These are phyloP conservation scores for Julus scandinavius DNA, from an alignment of 2,888 invertebrate species.

Conservation along the genomic window DNA sequence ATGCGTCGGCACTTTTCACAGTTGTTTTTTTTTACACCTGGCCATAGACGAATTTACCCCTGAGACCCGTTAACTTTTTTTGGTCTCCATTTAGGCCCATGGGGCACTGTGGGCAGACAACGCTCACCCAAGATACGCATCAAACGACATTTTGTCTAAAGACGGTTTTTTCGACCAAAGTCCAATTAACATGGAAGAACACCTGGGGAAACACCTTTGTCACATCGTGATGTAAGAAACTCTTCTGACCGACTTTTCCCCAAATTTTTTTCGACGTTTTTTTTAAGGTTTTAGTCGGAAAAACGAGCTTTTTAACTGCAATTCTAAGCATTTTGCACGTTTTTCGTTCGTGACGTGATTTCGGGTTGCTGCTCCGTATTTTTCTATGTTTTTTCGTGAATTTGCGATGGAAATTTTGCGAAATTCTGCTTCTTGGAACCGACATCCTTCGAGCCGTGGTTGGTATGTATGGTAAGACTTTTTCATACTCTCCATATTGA, in stretches of 20 bases:
- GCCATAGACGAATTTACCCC: not conserved
- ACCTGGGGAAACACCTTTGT: slow-evolving; percentile 42
- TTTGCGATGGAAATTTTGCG: not conserved
- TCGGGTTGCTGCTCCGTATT: not conserved
- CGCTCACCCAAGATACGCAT: slow-evolving; percentile 35
- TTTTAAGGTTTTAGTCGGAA: not conserved
- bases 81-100: slow-evolving; percentile 29
- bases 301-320: not conserved
- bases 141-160: slow-evolving; percentile 26
- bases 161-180: not conserved
- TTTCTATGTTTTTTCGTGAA: not conserved
- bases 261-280: not conserved
- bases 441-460: no score
- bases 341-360: not conserved
- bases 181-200: slow-evolving; percentile 39
- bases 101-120: slow-evolving; percentile 28
- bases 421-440: not conserved
- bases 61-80: slow-evolving; percentile 42
- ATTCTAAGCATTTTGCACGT: slow-evolving; percentile 20
- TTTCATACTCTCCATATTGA: not conserved
- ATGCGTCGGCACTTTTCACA: slow-evolving; percentile 30
- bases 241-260: slow-evolving; percentile 12
- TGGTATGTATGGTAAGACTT: not conserved
- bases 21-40: slow-evolving; percentile 35
- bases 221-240: slow-evolving; percentile 39